Evolutionary conservation across 2,113 vertebrate genomes (phyloP), one percentile per base, ranked within the genome.

Genomic region (Cottus gobio): DNA sequence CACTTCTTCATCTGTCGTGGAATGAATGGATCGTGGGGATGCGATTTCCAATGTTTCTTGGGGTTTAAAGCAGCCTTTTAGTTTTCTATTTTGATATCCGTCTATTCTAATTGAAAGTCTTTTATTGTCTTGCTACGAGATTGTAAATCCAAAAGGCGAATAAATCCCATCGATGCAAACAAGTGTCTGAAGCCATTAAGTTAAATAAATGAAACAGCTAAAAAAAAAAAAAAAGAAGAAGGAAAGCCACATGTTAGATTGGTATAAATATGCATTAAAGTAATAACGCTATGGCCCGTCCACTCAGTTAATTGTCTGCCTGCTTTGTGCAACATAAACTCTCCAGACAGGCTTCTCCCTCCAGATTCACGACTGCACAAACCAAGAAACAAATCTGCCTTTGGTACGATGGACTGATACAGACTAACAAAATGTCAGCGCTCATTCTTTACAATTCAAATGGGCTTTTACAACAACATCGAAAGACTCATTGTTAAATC

Each of bases 171-270:
- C n/a, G 75, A 92, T 85, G 90, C 92, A 95, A 93, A 92, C 93
- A 94, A 91, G 93, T 94, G 93, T 94, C 92, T 87, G 90, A 93
- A 93, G 92, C 93, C 94, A 95, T 94, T 91, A 83, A 85, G 88
- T 85, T 87, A 64, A 85, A 62, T 31, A 68, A 84, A 87, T 42
- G 75, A 70, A 85, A 75, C 37, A 39, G 62, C 85, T 89, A 68
- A 67, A 86, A 85, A 56, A 58, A 9, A 28, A 28, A 13, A 28
- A 2, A 58, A 30, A 30, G 18, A 30, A 30, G 18, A 72, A 79
- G 75, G 73, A 90, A 83, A 92, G 85, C 87, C 61, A 86, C 44
- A 83, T 71, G 76, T 83, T 89, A 89, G 91, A 91, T 87, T 86
- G 85, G 85, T 82, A 63, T 79, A 71, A 80, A 85, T 60, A 72